Conservation (phyloP, 2,888 invertebrate species). For the Chloroclysta siterata region DNA sequence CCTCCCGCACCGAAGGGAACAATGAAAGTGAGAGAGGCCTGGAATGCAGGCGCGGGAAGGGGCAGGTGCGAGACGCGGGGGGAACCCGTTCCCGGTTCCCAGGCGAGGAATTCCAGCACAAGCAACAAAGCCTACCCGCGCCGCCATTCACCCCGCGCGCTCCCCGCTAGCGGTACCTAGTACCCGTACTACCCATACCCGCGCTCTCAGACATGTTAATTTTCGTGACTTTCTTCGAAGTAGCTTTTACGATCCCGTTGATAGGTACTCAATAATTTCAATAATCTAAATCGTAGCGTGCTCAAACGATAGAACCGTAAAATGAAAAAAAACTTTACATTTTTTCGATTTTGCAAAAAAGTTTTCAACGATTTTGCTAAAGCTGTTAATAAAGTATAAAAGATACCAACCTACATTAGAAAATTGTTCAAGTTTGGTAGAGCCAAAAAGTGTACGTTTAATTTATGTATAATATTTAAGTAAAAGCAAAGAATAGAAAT, state of each 20-base stretch:
- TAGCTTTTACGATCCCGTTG: conserved; percentile 62
- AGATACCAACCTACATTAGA: no score
- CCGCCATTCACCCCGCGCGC: conserved; percentile 79
- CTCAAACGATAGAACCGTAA: conserved; percentile 43
- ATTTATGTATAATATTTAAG: background rate
- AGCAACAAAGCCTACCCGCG: conserved; percentile 82
- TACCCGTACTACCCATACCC: conserved; percentile 66
- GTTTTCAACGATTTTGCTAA: background rate
- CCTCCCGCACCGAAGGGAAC: conserved; percentile 82
- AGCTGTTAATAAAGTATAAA: no score
- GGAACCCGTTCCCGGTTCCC: conserved; percentile 77
- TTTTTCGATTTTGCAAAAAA: conserved; percentile 37
- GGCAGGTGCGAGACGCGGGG: conserved; percentile 55
- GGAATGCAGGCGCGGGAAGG: conserved; percentile 73
- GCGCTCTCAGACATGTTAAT: conserved; percentile 71
- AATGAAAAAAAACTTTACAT: conserved; percentile 48
- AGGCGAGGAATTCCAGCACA: conserved; percentile 83
- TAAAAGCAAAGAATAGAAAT: no score
- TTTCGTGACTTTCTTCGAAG: conserved; percentile 75
- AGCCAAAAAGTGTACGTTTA: conserved; percentile 13
- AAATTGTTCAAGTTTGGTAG: background rate
- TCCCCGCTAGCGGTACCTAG: conserved; percentile 47
- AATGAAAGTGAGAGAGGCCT: conserved; percentile 84
- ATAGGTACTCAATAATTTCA: conserved; percentile 57
- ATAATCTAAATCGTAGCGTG: conserved; percentile 62